phyloP scores from a whole-genome alignment of 1,140 invertebrate genomes.

The Danaus plexippus region DNA sequence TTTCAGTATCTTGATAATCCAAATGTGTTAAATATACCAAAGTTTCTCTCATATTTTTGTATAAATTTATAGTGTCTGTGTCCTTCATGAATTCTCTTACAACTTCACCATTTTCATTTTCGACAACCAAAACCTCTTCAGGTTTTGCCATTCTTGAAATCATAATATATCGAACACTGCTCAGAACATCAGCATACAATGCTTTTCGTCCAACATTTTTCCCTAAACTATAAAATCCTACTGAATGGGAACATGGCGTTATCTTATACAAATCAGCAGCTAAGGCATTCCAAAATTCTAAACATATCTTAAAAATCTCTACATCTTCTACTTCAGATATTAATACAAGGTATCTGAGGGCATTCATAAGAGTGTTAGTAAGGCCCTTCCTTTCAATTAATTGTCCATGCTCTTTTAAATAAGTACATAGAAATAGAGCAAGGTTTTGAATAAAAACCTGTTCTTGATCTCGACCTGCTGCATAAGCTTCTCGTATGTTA shows the following conservation, averaged over 20 bases:
- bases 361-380: slow-evolving; percentile 82
- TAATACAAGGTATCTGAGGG: slow-evolving; percentile 93
- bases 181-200: slow-evolving; percentile 86
- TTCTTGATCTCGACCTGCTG: slow-evolving; percentile 93
- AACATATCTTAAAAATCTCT: slow-evolving; percentile 99
- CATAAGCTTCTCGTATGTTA: slow-evolving; percentile 95
- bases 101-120: slow-evolving; percentile 99
- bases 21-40: slow-evolving; percentile 99
- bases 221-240: slow-evolving; percentile 59
- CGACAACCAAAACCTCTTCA: slow-evolving; percentile 99
- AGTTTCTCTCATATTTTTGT: slow-evolving; percentile 99
- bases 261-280: slow-evolving; percentile 92
- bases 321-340: slow-evolving; percentile 99
- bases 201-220: slow-evolving; percentile 70
- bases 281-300: slow-evolving; percentile 98
- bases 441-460: slow-evolving; percentile 99
- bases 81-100: slow-evolving; percentile 99
- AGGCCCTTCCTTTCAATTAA: slow-evolving; percentile 87
- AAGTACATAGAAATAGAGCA: slow-evolving; percentile 97
- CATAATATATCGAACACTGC: slow-evolving; percentile 97
- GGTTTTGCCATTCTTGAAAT: slow-evolving; percentile 99
- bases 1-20: slow-evolving; percentile 97
- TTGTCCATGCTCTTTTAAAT: slow-evolving; percentile 94
- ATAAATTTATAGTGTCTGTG: slow-evolving; percentile 99
- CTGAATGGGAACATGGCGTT: slow-evolving; percentile 71